phyloP scores from a whole-genome alignment of 2,888 invertebrate species.

The Clunio marinus region DNA sequence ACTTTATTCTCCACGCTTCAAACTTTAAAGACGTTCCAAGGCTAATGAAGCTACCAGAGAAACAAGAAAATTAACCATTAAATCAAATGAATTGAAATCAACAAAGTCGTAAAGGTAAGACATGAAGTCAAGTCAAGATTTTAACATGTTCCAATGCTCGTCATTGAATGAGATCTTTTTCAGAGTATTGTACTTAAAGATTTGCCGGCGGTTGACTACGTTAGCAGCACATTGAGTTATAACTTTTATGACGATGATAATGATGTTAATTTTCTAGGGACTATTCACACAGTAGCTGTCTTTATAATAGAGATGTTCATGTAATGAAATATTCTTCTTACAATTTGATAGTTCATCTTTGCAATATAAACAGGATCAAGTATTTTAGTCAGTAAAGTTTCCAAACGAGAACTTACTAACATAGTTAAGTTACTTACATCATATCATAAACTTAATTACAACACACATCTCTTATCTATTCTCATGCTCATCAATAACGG shows the following conservation, averaged over 20 bases:
- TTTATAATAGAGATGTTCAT: no score
- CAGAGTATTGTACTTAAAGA: neutral
- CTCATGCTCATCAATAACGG: no score
- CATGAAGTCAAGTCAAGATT: neutral
- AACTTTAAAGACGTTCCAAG: neutral
- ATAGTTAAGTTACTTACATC: no score
- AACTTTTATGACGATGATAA: neutral
- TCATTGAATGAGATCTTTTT: neutral
- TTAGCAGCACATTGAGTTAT: neutral
- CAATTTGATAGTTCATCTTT: no score
- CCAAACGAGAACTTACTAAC: no score
- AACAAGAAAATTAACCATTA: neutral
- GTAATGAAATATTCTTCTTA: no score
- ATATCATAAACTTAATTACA: no score
- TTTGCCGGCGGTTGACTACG: neutral
- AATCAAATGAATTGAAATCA: conserved; percentile 4
- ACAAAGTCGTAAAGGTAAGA: neutral
- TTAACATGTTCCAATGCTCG: neutral
- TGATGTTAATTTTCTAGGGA: neutral
- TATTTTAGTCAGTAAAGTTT: no score
- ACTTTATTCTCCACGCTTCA: no score
- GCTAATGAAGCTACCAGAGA: conserved; percentile 7
- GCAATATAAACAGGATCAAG: no score
- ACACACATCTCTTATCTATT: no score
- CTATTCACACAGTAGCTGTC: no score